Base-by-base conservation (phyloP, 37 sponge, comb jelly and placozoan species). In the Aphrocallistes beatrix region DNA sequence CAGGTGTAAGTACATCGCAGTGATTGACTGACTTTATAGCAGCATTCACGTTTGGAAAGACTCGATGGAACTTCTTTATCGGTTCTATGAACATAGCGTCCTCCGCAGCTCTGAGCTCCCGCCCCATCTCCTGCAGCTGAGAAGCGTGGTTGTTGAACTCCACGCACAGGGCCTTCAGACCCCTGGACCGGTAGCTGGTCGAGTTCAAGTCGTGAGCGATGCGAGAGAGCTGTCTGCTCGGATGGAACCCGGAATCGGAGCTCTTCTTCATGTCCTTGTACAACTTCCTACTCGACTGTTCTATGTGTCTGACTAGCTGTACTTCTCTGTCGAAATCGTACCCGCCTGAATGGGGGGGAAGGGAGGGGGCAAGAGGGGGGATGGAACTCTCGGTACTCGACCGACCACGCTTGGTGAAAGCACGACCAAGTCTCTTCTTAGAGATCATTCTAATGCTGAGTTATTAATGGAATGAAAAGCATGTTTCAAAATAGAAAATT, bases 321-420 rank as follows among this genome's bases (percentile, higher is more conserved):
- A 60, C 75, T 60, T 60, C 75, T 60, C 75, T 60, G 28, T 60
- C 75, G 75, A 60, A 60, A 13, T 60, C 75, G 75, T 60, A 60
- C 6, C 75, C n/a, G 3, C 28, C 75, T 13, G 75, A 60, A 6
- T 25, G 75, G 6, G 75, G 75, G 75, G 75, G n/a, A 30, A 60
- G 75, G 75, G 75, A 25, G 75, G 75, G 75, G 34, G 75, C 32
- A 60, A 30, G 75, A 13, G 75, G 75, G 49, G 17, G 49, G 3
- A 60, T 19, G 34, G 32, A 32, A 28, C 3, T 28, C 32, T 60
- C 34, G 34, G 75, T 60, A 13, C n/a, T 60, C 8, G 75, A 19
- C 8, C 75, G 8, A 13, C 32, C 25, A 3, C 75, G 75, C 34
- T 60, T 60, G 75, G 32, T 60, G n/a, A 60, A 60, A 6, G 75